phyloP scores from a whole-genome alignment of 2,113 vertebrate species.

The Eulemur rufifrons region DNA sequence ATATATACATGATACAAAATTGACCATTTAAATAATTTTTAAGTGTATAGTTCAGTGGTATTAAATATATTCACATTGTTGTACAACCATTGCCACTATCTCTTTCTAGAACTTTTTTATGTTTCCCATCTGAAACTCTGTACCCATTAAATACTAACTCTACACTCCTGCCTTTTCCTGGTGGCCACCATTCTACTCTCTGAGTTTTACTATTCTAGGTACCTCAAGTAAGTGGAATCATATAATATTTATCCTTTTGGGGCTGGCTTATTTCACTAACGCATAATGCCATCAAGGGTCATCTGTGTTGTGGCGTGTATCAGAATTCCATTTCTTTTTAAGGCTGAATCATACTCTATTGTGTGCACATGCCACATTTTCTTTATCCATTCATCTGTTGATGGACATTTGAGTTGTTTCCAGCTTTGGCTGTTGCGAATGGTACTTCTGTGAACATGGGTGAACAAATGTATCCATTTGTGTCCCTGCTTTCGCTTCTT shows the following conservation, averaged over 20 bases:
- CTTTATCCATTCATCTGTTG: background rate
- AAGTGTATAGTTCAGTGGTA: background rate
- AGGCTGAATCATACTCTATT: background rate
- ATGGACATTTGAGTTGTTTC: background rate
- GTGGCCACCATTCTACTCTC: background rate
- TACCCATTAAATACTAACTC: background rate
- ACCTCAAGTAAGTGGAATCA: background rate
- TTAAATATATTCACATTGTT: background rate
- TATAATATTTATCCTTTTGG: background rate
- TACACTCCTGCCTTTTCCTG: background rate
- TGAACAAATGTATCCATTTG: background rate
- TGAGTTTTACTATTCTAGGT: background rate
- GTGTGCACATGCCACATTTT: background rate
- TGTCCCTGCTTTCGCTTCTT: background rate
- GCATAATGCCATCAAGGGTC: background rate
- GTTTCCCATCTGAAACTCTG: background rate
- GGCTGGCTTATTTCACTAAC: background rate
- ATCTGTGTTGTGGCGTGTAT: background rate
- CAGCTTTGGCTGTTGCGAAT: background rate
- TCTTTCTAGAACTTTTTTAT: background rate
- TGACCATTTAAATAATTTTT: background rate
- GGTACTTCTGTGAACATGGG: background rate
- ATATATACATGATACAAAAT: background rate
- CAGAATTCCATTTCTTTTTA: conserved; percentile 14
- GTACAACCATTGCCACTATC: background rate